Percentiles rank a stretch among this genome's conserved stretches.
phyloP scores from a whole-genome alignment of 2,113 vertebrate species.

The Panurus biarmicus region DNA sequence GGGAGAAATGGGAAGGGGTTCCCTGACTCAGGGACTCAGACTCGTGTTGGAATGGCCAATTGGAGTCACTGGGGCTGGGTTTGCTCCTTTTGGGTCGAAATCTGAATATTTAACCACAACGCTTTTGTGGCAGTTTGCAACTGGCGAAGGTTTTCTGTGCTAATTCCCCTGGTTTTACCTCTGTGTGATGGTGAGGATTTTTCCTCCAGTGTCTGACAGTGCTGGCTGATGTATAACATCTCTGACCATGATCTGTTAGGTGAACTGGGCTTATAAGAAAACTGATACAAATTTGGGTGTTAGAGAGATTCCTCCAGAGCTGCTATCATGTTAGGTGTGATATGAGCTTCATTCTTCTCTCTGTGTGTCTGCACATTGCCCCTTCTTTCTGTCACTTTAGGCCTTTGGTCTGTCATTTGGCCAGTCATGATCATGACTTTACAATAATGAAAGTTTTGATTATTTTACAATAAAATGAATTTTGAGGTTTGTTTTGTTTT shows the following conservation, averaged over 20 bases:
- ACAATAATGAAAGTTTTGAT: neutral
- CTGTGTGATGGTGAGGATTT: neutral
- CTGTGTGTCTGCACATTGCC: neutral
- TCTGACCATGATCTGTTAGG: neutral
- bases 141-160: neutral
- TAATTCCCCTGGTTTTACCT: neutral
- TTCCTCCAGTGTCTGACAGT: neutral
- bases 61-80: neutral
- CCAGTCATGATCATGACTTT: neutral
- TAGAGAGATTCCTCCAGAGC: neutral
- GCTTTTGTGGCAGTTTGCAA: neutral
- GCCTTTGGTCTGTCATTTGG: neutral
- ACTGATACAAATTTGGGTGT: neutral
- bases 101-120: neutral
- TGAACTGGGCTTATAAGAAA: neutral
- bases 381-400: neutral
- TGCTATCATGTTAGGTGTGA: rapidly evolving
- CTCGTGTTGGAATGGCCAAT: neutral
- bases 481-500: neutral
- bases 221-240: neutral
- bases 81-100: neutral
- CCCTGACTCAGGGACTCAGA: neutral
- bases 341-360: neutral
- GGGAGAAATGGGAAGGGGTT: neutral
- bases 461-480: neutral